phyloP scores from a whole-genome alignment of 2,797 vertebrate genomes.

The Valencia hispanica region DNA sequence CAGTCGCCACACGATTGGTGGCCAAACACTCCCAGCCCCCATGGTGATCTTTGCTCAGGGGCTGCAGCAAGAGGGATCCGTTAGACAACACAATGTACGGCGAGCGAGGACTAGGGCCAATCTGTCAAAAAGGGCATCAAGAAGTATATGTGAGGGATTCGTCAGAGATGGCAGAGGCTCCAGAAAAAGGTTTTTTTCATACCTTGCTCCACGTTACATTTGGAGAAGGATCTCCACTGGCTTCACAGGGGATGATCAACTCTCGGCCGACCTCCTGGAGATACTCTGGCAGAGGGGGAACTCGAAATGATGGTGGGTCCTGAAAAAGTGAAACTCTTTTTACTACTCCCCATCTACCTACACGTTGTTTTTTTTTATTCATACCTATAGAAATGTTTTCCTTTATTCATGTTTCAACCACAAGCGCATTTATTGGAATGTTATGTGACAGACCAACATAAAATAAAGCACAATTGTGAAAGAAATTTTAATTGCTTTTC shows the following conservation, averaged over 20 bases:
- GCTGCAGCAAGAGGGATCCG: slow-evolving; percentile 87
- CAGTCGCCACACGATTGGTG: slow-evolving; percentile 87
- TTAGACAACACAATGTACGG: slow-evolving; percentile 82
- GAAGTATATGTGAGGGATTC: slow-evolving; percentile 1
- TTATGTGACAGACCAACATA: not conserved
- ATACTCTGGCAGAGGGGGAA: slow-evolving; percentile 88
- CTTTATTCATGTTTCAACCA: not conserved
- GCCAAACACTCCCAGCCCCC: slow-evolving; percentile 92
- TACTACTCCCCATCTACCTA: not conserved
- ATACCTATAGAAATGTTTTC: not conserved
- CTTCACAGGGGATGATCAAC: slow-evolving; percentile 87
- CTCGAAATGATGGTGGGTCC: slow-evolving; percentile 88
- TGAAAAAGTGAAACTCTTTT: slow-evolving; percentile 56
- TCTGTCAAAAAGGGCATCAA: slow-evolving; percentile 69
- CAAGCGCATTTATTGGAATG: not conserved
- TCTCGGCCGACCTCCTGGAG: slow-evolving; percentile 94
- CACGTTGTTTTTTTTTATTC: not conserved
- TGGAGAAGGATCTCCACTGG: slow-evolving; percentile 87
- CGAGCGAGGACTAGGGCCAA: slow-evolving; percentile 79
- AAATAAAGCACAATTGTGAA: not conserved
- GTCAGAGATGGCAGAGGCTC: not conserved
- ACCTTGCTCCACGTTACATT: slow-evolving; percentile 92
- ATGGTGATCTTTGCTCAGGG: slow-evolving; percentile 90
- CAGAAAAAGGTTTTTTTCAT: not conserved
- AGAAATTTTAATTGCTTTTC: not conserved